Evolutionary conservation across 35 echinoderm and acorn worm genomes (phyloP).

Genomic region (Acanthaster planci): DNA sequence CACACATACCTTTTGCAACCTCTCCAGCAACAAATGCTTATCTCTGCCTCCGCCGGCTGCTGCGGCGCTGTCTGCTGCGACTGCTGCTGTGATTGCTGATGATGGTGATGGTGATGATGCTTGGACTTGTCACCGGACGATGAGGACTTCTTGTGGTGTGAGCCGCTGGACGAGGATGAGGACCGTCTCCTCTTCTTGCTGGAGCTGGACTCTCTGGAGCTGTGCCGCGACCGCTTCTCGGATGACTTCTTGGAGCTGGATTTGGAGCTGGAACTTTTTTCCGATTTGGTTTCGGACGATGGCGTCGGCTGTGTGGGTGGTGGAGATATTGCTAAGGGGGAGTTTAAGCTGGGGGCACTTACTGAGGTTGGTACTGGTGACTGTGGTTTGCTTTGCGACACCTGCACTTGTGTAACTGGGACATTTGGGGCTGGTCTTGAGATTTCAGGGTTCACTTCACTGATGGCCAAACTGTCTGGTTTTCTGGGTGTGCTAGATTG

Average conservation of each 20-base stretch:
- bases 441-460: background rate
- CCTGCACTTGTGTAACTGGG: background rate
- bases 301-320: constrained; percentile 14
- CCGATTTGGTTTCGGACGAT: constrained; percentile 38
- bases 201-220: constrained; percentile 14
- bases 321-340: constrained; percentile 13
- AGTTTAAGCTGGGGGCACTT: constrained; percentile 30
- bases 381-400: background rate
- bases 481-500: background rate
- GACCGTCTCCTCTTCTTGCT: constrained; percentile 79
- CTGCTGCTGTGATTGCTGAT: constrained; percentile 39
- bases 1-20: constrained; percentile 80
- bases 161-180: constrained; percentile 65
- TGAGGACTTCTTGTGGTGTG: constrained; percentile 36
- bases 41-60: constrained; percentile 13
- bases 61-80: constrained; percentile 8
- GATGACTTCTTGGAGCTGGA: constrained; percentile 20
- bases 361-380: background rate
- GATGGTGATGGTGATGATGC: constrained; percentile 51
- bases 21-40: constrained; percentile 90
- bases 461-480: background rate
- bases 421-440: background rate
- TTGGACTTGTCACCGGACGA: constrained; percentile 27
- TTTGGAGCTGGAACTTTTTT: constrained; percentile 20
- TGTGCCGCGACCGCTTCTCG: constrained; percentile 5